Evolutionary conservation across 92 coral and sea anemone species (phyloP), one percentile per base, ranked within the genome.

Genomic region (Meandrina meandrites): DNA sequence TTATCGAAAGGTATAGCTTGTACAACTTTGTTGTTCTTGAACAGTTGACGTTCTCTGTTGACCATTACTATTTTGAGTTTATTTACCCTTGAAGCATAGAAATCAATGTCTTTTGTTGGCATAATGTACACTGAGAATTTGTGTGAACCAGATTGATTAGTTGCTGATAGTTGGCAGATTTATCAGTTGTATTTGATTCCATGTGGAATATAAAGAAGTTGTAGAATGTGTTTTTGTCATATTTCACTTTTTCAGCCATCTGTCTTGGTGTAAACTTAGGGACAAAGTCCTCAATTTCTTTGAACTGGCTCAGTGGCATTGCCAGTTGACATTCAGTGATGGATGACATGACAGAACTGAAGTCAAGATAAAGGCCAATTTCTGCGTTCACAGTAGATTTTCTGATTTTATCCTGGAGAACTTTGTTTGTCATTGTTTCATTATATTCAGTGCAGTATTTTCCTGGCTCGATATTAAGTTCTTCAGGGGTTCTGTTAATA

Each of bases 381-480:
- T 45, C 82, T 50, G 40, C 75, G 87, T 71, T 32, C 75, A 83
- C 42, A 47, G 54, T 40, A 3, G 79, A 58, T 86, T 86, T 86
- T 85, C 88, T 8, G 62, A 80, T 32, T 80, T 75, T 81, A 75
- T 81, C 87, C 18, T 88, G n/a, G n/a, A n/a, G 77, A 48, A 67
- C 73, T 73, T 90, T 83, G 50, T 58, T 30, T 31, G 88, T 83
- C 83, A 81, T 79, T 62, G 50, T 77, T 32, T 64, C 67, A n/a
- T 69, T 66, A 68, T 81, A 75, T 31, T 54, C 36, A 21, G 71
- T 28, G 45, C 89, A 83, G 86, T 74, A 81, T n/a, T 19, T n/a
- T 64, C 86, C 92, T 75, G 92, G 92, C 75, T 90, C 76, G 28
- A 90, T 86, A 58, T 85, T 79, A 22, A 90, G 88, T 76, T 77